phyloP scores from a whole-genome alignment of 37 sponge, comb jelly and placozoan species.

The Lycopodina hypogea region DNA sequence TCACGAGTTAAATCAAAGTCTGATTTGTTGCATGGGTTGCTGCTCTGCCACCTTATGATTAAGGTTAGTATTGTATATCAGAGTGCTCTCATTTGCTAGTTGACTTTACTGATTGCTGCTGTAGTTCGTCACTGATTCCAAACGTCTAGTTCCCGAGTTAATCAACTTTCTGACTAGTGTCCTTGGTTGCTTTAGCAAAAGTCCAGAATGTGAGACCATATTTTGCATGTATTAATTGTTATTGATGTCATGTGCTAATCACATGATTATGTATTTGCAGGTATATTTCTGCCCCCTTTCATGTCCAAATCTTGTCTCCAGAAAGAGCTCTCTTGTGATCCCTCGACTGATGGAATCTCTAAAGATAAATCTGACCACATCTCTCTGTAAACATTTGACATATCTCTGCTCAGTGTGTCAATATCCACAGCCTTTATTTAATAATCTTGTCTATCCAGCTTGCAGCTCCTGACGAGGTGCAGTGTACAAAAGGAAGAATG shows the following conservation, averaged over 20 bases:
- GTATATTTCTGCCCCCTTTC: constrained; percentile 20
- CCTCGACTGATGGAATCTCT: not conserved
- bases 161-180: constrained; percentile 55
- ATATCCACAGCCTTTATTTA: not conserved
- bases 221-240: too few relatives aligned
- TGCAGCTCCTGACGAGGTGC: not conserved
- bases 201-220: not conserved
- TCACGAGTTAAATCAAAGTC: constrained; percentile 14
- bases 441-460: not conserved
- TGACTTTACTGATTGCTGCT: not conserved
- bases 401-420: not conserved
- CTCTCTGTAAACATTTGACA: not conserved
- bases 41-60: constrained; percentile 28
- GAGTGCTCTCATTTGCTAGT: not conserved
- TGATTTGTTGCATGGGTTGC: constrained; percentile 28
- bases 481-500: not conserved
- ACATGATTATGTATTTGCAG: not conserved
- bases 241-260: not conserved
- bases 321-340: not conserved
- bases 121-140: constrained; percentile 58
- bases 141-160: constrained; percentile 71
- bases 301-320: not conserved
- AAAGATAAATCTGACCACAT: not conserved
- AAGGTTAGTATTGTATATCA: constrained; percentile 34
- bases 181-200: constrained; percentile 8